phyloP scores from a whole-genome alignment of 2,888 invertebrate genomes.

The Melanophora roralis region DNA sequence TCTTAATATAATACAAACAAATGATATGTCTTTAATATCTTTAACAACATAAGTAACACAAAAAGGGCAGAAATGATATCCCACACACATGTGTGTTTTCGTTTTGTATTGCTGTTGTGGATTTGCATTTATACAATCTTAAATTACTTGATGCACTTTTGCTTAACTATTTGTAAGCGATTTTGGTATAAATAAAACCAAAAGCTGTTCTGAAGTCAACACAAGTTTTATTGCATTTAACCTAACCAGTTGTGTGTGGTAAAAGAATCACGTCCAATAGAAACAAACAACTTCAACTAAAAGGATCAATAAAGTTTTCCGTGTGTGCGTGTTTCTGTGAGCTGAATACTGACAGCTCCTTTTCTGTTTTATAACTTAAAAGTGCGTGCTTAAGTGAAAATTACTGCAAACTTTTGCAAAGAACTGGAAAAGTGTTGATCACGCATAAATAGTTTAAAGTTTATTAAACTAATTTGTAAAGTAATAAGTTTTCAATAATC shows the following conservation, averaged over 20 bases:
- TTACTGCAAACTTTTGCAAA: neutral
- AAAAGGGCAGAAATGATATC: constrained; percentile 34
- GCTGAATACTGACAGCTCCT: neutral
- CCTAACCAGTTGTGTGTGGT: constrained; percentile 61
- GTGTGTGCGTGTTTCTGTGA: neutral
- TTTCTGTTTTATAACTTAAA: constrained; percentile 5
- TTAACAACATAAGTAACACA: neutral
- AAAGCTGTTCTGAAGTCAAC: constrained; percentile 58
- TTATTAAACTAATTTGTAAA: constrained; percentile 37
- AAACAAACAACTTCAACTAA: neutral
- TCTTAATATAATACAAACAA: too few species aligned
- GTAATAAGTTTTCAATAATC: constrained; percentile 43
- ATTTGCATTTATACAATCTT: constrained; percentile 13
- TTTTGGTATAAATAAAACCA: constrained; percentile 49
- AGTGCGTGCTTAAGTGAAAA: constrained; percentile 33
- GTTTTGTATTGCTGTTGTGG: neutral
- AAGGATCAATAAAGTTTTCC: constrained; percentile 39
- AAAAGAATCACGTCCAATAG: constrained; percentile 45
- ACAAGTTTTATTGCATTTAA: constrained; percentile 64
- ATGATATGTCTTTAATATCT: constrained; percentile 30
- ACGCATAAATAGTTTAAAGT: constrained; percentile 18
- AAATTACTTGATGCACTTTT: constrained; percentile 28
- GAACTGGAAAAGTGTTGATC: neutral
- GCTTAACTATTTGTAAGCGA: neutral
- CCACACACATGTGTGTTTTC: neutral